These are phyloP conservation scores for Gerris buenoi DNA, from an alignment of 1,140 invertebrate species.

Conservation along the genomic window DNA sequence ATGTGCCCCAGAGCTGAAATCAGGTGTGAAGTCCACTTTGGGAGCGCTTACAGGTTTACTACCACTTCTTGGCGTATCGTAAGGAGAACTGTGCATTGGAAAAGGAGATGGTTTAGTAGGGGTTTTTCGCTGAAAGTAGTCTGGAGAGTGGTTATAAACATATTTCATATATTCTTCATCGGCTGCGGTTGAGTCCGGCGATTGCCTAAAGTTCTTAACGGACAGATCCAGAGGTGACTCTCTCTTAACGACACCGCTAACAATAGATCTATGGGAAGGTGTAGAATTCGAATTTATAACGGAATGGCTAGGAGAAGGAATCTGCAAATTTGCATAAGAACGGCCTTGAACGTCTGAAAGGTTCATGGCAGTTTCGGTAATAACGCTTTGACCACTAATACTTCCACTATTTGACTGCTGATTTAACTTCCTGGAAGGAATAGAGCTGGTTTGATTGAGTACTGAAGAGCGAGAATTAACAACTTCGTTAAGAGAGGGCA, in stretches of 20 bases:
- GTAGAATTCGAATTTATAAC: not conserved
- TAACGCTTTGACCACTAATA: not conserved
- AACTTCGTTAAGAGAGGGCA: not conserved
- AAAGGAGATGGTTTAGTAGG: not conserved
- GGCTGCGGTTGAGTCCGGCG: slow-evolving; percentile 67
- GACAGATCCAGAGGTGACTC: slow-evolving; percentile 70
- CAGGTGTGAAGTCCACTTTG: slow-evolving; percentile 15
- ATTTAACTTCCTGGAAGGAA: too few species aligned
- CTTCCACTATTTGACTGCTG: not conserved
- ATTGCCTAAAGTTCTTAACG: slow-evolving; percentile 68
- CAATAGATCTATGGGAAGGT: not conserved
- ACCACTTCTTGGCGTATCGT: not conserved
- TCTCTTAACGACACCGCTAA: not conserved
- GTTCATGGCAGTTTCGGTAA: not conserved
- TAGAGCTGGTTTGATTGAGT: not conserved
- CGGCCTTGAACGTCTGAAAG: not conserved
- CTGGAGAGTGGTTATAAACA: slow-evolving; percentile 1
- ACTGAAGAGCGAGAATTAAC: not conserved
- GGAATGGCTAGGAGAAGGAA: too few species aligned
- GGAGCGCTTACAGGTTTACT: slow-evolving; percentile 7
- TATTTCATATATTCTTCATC: slow-evolving; percentile 28
- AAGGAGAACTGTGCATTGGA: not conserved
- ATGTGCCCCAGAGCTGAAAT: slow-evolving; percentile 9
- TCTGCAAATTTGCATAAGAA: too few species aligned
- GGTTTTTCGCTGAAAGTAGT: slow-evolving; percentile 8